Conservation (phyloP, 2,113 vertebrate species). For the Bos javanicus region DNA sequence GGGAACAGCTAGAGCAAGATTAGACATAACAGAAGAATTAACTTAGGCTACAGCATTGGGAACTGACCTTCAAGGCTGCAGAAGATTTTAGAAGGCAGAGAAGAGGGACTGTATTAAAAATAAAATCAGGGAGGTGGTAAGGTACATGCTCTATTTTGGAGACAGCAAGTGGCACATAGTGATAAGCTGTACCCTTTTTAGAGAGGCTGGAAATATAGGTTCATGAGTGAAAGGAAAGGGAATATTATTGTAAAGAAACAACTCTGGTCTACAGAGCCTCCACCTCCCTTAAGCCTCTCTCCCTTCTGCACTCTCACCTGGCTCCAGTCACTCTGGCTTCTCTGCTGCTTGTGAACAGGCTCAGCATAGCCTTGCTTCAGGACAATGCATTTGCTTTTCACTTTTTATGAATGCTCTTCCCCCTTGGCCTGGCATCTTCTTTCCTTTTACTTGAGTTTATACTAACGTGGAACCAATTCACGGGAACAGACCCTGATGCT, state of each 20-base stretch:
- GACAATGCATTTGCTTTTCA: background rate
- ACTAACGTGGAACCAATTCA: background rate
- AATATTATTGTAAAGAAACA: background rate
- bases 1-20: background rate
- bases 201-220: background rate
- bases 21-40: background rate
- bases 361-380: background rate
- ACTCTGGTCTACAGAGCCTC: accelerated
- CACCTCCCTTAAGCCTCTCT: background rate
- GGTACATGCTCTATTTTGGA: background rate
- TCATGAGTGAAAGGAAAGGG: background rate
- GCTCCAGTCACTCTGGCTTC: background rate
- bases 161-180: background rate
- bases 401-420: background rate
- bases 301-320: background rate
- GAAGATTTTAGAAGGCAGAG: background rate
- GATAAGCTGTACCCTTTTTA: background rate
- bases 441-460: background rate
- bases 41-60: background rate
- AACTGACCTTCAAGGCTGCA: background rate
- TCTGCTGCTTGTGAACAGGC: background rate
- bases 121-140: background rate
- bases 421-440: background rate
- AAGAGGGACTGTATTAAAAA: background rate
- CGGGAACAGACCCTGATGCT: background rate